phyloP scores from a whole-genome alignment of 2,797 vertebrate genomes.

The Pachyuromys duprasi region DNA sequence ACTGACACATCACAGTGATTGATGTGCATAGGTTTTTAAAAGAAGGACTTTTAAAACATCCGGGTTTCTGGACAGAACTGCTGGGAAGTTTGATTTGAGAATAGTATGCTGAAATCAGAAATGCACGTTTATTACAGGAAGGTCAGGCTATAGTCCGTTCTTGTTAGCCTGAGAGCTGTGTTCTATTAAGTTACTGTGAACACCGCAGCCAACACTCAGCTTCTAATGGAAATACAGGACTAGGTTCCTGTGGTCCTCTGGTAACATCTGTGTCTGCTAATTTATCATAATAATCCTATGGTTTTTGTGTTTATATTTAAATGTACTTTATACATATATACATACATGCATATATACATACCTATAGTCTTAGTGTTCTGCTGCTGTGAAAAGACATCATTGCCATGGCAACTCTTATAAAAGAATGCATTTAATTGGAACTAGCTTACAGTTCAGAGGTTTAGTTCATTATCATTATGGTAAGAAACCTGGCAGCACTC shows the following conservation, averaged over 20 bases:
- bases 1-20: neutral
- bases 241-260: neutral
- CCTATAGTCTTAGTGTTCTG: neutral
- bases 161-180: neutral
- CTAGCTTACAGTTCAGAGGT: neutral
- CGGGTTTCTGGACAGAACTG: neutral
- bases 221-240: neutral
- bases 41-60: neutral
- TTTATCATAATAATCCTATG: neutral
- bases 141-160: neutral
- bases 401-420: neutral
- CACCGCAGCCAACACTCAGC: neutral
- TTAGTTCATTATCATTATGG: neutral
- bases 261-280: neutral
- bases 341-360: neutral
- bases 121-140: neutral
- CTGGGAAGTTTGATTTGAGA: slow-evolving; percentile 10
- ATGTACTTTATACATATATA: neutral
- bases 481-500: neutral
- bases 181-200: neutral
- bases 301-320: slow-evolving; percentile 22
- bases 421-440: neutral
- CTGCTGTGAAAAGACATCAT: neutral
- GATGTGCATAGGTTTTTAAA: neutral
- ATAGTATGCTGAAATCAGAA: neutral